Evolutionary conservation across 2,888 invertebrate genomes (phyloP).

Genomic region (Asteroscopus sphinx): DNA sequence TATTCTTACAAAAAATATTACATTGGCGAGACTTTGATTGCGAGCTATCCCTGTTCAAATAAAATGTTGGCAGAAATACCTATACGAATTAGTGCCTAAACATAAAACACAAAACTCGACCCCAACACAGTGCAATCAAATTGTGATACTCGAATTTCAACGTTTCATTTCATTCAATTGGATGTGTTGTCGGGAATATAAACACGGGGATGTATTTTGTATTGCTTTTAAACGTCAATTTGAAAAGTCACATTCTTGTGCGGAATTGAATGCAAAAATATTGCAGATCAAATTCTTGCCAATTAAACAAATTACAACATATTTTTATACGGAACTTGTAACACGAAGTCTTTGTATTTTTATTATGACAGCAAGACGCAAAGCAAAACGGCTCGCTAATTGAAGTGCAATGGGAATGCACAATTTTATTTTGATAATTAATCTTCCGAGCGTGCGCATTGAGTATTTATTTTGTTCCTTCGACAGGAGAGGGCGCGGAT

Average conservation of each 20-base stretch:
- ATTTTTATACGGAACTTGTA: constrained; percentile 28
- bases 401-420: constrained; percentile 62
- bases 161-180: constrained; percentile 51
- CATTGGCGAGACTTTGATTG: constrained; percentile 25
- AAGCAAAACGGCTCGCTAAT: constrained; percentile 55
- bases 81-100: constrained; percentile 43
- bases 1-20: constrained; percentile 31
- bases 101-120: constrained; percentile 22
- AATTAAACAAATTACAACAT: neutral
- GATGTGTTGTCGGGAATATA: constrained; percentile 19
- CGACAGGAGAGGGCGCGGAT: constrained; percentile 34
- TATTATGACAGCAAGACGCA: constrained; percentile 20
- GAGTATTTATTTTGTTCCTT: constrained; percentile 55
- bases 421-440: constrained; percentile 58
- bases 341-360: constrained; percentile 19
- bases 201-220: constrained; percentile 20
- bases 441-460: constrained; percentile 57
- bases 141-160: constrained; percentile 51
- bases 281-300: neutral
- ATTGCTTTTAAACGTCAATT: constrained; percentile 11
- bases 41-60: constrained; percentile 17
- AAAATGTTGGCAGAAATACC: constrained; percentile 32
- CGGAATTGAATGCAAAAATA: too few relatives aligned
- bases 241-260: neutral
- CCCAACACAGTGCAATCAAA: constrained; percentile 46